Evolutionary conservation across 1,140 invertebrate genomes (phyloP), one percentile per base, ranked within the genome.

Genomic region (Papilio polytes): DNA sequence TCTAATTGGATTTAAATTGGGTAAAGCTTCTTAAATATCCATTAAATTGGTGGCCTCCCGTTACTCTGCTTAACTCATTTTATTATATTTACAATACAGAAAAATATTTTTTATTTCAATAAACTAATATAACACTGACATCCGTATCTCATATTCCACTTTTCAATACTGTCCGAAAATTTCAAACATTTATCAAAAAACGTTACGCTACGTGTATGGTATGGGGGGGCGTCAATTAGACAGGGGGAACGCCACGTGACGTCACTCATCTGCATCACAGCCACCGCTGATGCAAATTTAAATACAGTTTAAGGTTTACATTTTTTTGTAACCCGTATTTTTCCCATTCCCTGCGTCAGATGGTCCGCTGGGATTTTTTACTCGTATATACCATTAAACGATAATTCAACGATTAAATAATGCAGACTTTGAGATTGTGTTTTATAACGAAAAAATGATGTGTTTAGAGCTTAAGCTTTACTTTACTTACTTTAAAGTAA

Each of bases 181-280:
- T 70, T 70, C 10, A 26, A 76, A 46, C 77, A 78, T 63, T 78
- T 78, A 76, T 66, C 22, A 78, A 78, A 78, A 63, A 36, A 31
- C 66, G 13, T 70, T 70, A 12, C 56, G 56, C 31, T 44, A 18
- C 36, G 36, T 66, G 31, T 66, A 22, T 12, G 73, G 31, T 51
- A 51, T 56, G n/a, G 48, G 36, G 82, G 86, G 86, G 86, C 84
- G 88, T 90, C 90, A 91, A 93, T 93, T 93, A 91, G 86, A 80
- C 82, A 81, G 80, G 70, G 53, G 48, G 63, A 80, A 51, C 63
- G 80, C 82, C 90, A 90, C 87, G 90, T 94, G 91, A 94, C 92
- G 92, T 92, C 91, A 92, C 91, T 94, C 90, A 93, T 93, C 91
- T 94, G 90, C 91, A 92, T 91, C 89, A 86, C 87, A 85, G 83